Evolutionary conservation across 2,797 vertebrate species (phyloP), one percentile per base, ranked within the genome.

Genomic region (Siniperca obscura): DNA sequence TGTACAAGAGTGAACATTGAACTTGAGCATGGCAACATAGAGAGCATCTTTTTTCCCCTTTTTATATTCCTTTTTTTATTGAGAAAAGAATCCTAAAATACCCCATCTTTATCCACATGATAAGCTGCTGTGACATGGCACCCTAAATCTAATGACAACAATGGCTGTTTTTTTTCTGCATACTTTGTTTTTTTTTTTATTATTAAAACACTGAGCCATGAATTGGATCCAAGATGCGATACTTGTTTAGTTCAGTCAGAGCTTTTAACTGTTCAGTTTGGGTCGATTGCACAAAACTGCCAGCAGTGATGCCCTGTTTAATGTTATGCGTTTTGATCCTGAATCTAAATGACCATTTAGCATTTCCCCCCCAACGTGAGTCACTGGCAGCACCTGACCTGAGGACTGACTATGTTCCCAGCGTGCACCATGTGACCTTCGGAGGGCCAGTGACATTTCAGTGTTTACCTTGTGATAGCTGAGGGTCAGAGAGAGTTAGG

Each of bases 381-480:
- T 78, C 78, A 74, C 27, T 12, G n/a, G 59, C 52, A 74, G 68
- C 84, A 52, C 77, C 78, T 69, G 80, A 83, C 78, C 55, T 5
- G 13, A 66, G 67, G 42, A 38, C 25, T 22, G 61, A 25, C 80
- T 67, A 0, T 21, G 73, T 56, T 80, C 42, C 80, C 76, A 48
- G n/a, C 3, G 4, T 9, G 70, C 59, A 83, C 48, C 78, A 40
- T 57, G 85, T 81, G 88, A 87, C 84, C 75, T 83, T 76, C 22
- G 34, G 55, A 65, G 66, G 57, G 69, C 27, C 67, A 56, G 3
- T 87, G 89, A 86, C 86, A 89, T 93, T 90, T 89, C 55, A 21
- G 42, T 86, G 74, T 92, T 88, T 85, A 81, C 85, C 53, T 59
- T 82, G 57, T 50, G 76, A 73, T 83, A 71, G 84, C 78, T 42